Evolutionary conservation across 2,113 vertebrate genomes (phyloP).

Genomic region (Ellobius talpinus): DNA sequence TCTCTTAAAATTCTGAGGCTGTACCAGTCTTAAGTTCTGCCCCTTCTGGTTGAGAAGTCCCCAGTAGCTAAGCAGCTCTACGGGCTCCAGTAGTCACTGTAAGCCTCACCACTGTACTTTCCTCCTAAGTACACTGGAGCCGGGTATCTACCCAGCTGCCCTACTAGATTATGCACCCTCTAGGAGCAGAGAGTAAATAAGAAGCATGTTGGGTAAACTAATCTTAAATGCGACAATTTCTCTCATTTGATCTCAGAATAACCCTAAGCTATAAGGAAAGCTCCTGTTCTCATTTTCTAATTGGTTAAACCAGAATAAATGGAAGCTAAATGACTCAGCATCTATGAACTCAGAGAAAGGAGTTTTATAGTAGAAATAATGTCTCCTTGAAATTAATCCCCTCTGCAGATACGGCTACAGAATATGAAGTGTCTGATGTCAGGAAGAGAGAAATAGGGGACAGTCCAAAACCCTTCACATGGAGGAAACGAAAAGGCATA

Average conservation of each 20-base stretch:
- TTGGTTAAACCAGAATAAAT: conserved; percentile 37
- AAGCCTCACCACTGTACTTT: not conserved
- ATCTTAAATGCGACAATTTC: conserved; percentile 45
- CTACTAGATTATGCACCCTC: not conserved
- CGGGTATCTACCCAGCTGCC: not conserved
- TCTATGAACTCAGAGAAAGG: not conserved
- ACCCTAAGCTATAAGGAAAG: conserved; percentile 3
- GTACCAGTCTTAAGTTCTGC: not conserved
- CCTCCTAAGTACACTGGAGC: not conserved
- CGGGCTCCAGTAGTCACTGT: rapidly evolving
- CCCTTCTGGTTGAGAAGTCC: not conserved
- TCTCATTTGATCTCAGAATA: conserved; percentile 47
- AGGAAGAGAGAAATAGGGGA: not conserved
- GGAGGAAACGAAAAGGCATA: not conserved
- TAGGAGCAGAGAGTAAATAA: conserved; percentile 22
- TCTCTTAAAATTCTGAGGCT: conserved; percentile 35
- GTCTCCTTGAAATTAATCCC: conserved; percentile 45
- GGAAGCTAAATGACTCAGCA: conserved; percentile 23
- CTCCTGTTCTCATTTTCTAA: conserved; percentile 48
- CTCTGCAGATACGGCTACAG: not conserved
- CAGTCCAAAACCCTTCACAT: not conserved
- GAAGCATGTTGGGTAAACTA: conserved; percentile 14
- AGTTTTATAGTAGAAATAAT: not conserved
- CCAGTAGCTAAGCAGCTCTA: too few species aligned
- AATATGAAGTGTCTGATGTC: not conserved